Percentiles rank a stretch among this genome's conserved stretches.
These are phyloP conservation scores for Ophion obscuratus DNA, from an alignment of 2,888 invertebrate species.

Conservation along the genomic window DNA sequence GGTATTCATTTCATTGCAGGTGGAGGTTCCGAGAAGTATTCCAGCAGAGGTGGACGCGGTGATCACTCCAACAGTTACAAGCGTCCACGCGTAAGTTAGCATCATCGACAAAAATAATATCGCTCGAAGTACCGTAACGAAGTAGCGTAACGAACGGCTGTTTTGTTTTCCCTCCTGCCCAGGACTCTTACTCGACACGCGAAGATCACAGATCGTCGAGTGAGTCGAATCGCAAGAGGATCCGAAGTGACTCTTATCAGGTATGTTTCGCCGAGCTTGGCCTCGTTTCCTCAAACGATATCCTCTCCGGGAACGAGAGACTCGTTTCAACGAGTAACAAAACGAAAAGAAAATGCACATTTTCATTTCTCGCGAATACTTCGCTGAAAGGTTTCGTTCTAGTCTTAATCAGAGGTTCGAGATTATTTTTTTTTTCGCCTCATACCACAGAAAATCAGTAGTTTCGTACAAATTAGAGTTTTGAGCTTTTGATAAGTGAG, in stretches of 20 bases:
- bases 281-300: constrained; percentile 27
- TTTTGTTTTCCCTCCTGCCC: constrained; percentile 3
- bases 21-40: constrained; percentile 80
- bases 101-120: constrained; percentile 1
- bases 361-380: constrained; percentile 22
- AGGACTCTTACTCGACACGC: constrained; percentile 81
- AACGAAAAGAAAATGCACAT: constrained; percentile 33
- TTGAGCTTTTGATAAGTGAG: not conserved
- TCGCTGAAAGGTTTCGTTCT: constrained; percentile 11
- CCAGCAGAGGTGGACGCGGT: constrained; percentile 79
- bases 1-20: constrained; percentile 21
- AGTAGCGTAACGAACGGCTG: not conserved
- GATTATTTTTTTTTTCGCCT: not conserved
- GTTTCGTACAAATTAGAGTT: not conserved
- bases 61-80: constrained; percentile 81
- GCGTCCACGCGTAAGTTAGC: constrained; percentile 78
- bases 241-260: constrained; percentile 81
- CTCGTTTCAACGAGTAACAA: constrained; percentile 23
- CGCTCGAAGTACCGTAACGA: too few relatives aligned
- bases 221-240: constrained; percentile 79
- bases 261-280: constrained; percentile 72
- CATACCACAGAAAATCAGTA: not conserved
- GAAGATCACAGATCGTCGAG: constrained; percentile 81
- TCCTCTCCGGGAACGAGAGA: constrained; percentile 29
- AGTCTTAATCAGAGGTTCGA: constrained; percentile 7